Conservation (phyloP, 64 coral and sea anemone species). For the Platygyra sinensis region DNA sequence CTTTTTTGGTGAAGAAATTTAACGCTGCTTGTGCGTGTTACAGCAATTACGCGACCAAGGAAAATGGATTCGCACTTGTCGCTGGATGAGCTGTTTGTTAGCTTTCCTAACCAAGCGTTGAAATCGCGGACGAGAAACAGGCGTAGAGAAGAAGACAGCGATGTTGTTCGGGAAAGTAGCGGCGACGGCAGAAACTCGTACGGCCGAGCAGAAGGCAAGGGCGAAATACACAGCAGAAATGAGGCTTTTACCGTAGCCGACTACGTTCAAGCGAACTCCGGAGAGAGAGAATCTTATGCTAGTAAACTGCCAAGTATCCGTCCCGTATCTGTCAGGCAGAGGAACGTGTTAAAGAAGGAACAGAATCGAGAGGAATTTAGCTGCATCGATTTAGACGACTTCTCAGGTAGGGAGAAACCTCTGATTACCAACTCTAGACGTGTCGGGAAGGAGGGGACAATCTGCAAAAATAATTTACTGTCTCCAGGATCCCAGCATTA, state of each 20-base stretch:
- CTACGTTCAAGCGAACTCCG: neutral
- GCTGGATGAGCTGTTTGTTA: neutral
- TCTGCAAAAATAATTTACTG: neutral
- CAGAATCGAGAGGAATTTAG: neutral
- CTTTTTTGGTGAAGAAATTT: too few species aligned
- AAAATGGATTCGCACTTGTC: neutral
- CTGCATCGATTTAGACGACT: neutral
- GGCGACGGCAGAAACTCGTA: neutral
- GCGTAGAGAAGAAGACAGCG: neutral
- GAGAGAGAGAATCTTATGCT: neutral
- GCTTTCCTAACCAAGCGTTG: neutral
- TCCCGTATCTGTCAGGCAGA: neutral
- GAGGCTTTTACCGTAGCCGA: neutral
- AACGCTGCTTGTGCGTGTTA: neutral
- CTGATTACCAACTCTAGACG: neutral
- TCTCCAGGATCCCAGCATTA: neutral
- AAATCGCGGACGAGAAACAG: neutral
- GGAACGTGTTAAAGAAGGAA: neutral
- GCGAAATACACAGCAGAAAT: neutral
- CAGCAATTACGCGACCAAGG: neutral
- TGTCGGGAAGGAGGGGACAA: neutral
- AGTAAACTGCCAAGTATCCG: neutral
- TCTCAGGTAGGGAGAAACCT: neutral
- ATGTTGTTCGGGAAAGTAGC: neutral
- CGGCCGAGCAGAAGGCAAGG: neutral